These are phyloP conservation scores for Laticauda colubrina DNA, from an alignment of 2,113 vertebrate genomes.

Conservation along the genomic window DNA sequence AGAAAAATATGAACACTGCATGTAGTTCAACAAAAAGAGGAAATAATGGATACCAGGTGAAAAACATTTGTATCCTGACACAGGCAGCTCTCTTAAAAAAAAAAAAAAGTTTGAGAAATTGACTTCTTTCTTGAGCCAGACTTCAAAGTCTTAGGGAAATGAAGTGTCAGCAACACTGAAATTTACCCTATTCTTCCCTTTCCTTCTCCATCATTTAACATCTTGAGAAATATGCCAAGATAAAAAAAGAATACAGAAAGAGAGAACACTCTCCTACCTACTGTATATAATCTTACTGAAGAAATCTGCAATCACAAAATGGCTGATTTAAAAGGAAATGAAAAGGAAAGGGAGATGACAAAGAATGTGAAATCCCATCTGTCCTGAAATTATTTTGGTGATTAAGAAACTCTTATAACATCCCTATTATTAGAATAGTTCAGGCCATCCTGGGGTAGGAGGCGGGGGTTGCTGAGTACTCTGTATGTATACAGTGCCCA, in stretches of 20 bases:
- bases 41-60: neutral
- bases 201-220: neutral
- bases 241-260: neutral
- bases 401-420: neutral
- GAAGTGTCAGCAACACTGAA: neutral
- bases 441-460: neutral
- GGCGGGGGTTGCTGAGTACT: neutral
- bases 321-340: neutral
- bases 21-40: neutral
- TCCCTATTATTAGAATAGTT: neutral
- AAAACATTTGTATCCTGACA: neutral
- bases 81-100: neutral
- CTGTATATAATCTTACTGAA: neutral
- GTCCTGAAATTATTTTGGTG: neutral
- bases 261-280: neutral
- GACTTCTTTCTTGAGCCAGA: neutral
- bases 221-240: neutral
- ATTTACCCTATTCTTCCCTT: neutral
- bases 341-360: neutral
- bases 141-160: neutral
- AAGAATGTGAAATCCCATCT: neutral
- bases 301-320: neutral
- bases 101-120: neutral
- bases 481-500: neutral
- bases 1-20: neutral